A percentile compares a stretch with the other conserved stretches of the same genome.
phyloP scores from a whole-genome alignment of 2,113 vertebrate species.

The Clarias batrachus region DNA sequence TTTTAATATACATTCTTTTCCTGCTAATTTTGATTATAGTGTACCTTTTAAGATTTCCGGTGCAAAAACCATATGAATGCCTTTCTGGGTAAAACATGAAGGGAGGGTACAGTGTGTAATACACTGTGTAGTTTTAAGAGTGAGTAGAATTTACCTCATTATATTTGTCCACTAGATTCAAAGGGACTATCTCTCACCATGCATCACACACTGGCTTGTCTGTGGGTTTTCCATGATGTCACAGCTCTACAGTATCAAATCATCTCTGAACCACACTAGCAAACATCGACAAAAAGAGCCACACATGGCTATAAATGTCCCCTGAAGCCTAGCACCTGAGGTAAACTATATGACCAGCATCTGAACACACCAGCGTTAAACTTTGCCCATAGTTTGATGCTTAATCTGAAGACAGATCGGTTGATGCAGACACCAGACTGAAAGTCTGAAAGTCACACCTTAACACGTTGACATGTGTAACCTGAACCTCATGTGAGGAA shows the following conservation, averaged over 20 bases:
- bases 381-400: neutral
- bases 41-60: neutral
- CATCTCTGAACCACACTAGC: neutral
- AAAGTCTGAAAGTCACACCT: slow-evolving; percentile 60
- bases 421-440: slow-evolving; percentile 44
- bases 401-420: slow-evolving; percentile 11
- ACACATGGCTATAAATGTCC: neutral
- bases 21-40: neutral
- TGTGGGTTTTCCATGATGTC: slow-evolving; percentile 57
- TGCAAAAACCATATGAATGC: neutral
- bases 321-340: neutral
- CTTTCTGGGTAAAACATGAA: neutral
- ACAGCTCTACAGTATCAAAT: slow-evolving; percentile 42
- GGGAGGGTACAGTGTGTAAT: neutral
- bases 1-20: neutral
- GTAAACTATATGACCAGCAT: neutral
- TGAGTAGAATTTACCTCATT: neutral
- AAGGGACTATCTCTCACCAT: neutral
- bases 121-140: neutral
- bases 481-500: slow-evolving; percentile 43
- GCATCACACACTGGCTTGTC: slow-evolving; percentile 19
- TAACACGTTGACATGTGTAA: slow-evolving; percentile 37
- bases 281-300: neutral
- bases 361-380: neutral
- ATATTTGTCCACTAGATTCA: neutral